Conservation (phyloP, 2,797 vertebrate genomes). For the Chiroxiphia lanceolata region DNA sequence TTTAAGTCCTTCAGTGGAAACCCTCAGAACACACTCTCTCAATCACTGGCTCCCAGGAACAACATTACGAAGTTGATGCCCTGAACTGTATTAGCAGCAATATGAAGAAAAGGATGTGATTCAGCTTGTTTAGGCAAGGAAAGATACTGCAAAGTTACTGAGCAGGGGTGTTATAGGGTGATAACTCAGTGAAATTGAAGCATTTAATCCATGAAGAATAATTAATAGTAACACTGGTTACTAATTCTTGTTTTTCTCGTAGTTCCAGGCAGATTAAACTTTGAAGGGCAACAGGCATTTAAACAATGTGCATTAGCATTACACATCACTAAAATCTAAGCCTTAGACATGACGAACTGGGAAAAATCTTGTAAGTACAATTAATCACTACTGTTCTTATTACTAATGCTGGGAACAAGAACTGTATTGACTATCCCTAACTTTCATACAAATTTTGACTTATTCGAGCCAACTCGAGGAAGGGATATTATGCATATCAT, state of each 20-base stretch:
- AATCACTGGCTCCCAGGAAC: not conserved
- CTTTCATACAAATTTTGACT: not conserved
- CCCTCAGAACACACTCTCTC: constrained; percentile 17
- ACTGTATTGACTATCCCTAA: not conserved
- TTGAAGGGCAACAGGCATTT: not conserved
- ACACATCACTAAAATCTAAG: not conserved
- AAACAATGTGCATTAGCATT: not conserved
- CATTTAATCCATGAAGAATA: constrained; percentile 32
- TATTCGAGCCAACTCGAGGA: not conserved
- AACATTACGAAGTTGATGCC: not conserved
- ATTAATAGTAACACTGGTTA: not conserved
- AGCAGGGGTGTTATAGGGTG: not conserved
- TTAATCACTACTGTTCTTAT: not conserved
- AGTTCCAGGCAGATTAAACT: not conserved
- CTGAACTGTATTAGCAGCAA: constrained; percentile 2
- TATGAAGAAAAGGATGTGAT: not conserved
- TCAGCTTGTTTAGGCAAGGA: not conserved
- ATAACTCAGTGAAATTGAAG: constrained; percentile 28
- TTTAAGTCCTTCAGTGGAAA: not conserved
- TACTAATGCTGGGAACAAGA: not conserved
- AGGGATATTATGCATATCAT: not conserved
- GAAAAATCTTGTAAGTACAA: not conserved
- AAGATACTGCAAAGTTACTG: constrained; percentile 2
- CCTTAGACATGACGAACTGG: not conserved
- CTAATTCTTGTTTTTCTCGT: not conserved